Conservation (phyloP, 2,888 invertebrate genomes). For the Netelia inedita region DNA sequence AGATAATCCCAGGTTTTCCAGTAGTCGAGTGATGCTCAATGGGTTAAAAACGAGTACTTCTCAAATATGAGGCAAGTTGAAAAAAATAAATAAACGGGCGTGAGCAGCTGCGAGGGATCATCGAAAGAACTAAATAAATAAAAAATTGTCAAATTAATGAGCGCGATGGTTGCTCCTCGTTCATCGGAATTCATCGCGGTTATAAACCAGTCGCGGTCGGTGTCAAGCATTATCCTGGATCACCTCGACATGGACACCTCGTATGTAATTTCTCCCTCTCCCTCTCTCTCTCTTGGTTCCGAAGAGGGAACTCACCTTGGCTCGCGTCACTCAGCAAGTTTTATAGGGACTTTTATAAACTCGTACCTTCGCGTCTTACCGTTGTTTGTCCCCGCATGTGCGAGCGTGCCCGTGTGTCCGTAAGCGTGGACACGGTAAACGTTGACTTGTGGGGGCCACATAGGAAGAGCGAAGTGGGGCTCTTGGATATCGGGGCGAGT, state of each 20-base stretch:
- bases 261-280: slow-evolving; percentile 58
- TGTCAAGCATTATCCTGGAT: slow-evolving; percentile 65
- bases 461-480: slow-evolving; percentile 52
- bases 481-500: slow-evolving; percentile 75
- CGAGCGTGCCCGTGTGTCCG: background rate
- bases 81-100: too few relatives aligned
- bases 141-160: slow-evolving; percentile 69
- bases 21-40: too few relatives aligned
- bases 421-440: slow-evolving; percentile 67
- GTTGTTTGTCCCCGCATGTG: slow-evolving; percentile 15
- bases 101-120: background rate
- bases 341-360: slow-evolving; percentile 61
- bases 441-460: slow-evolving; percentile 67
- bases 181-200: slow-evolving; percentile 47
- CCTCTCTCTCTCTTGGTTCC: slow-evolving; percentile 31
- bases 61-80: too few relatives aligned
- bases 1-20: too few relatives aligned
- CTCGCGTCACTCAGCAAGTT: slow-evolving; percentile 54
- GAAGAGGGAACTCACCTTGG: slow-evolving; percentile 60
- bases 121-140: slow-evolving; percentile 28
- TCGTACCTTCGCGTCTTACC: slow-evolving; percentile 27
- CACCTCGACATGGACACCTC: slow-evolving; percentile 63
- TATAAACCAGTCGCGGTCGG: slow-evolving; percentile 52
- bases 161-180: slow-evolving; percentile 44
- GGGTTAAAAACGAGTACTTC: too few relatives aligned